Evolutionary conservation across 2,888 invertebrate species (phyloP), one percentile per base, ranked within the genome.

Genomic region (Zootermopsis nevadensis): DNA sequence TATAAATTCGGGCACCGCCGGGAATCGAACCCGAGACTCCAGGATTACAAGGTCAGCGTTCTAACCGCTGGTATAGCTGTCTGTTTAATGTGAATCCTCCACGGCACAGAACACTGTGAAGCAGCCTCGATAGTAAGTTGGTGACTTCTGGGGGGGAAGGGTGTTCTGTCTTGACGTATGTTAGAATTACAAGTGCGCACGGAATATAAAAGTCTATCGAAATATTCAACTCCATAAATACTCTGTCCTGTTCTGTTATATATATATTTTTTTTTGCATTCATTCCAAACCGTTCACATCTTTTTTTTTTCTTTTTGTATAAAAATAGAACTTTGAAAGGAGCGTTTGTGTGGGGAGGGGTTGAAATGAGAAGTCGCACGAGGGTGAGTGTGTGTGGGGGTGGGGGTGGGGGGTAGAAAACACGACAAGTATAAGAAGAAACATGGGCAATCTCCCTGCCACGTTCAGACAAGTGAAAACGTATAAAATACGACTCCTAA

Each of bases 131-230:
- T 48, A 48, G 19, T 15, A 3, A 48, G 1, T 19, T 48, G 48
- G 48, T 19, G 48, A 15, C 19, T 48, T 48, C 19, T 6, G n/a
- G 6, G 12, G n/a, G 27, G 27, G 27, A 2, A n/a, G 60, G n/a
- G 60, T 60, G 31, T 24, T 12, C 24, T 42, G 60, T 38, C 74
- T 74, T 74, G 74, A 42, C 74, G 74, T 74, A 74, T 74, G 74
- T n/a, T 74, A 74, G 74, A 74, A 38, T 74, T 74, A 74, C 38
- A 38, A 74, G 74, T 38, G 79, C n/a, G 79, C 66, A 35, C 27
- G 79, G 79, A 30, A 53, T 35, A 79, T 79, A 79, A 79, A 79
- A 79, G 79, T 79, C 79, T 79, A 79, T 79, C 66, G 79, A 55
- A 79, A 35, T 79, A 38, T 53, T 55, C 79, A 55, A 79, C 60